Evolutionary conservation across 2,113 vertebrate genomes (phyloP).

Genomic region (Cynocephalus volans): DNA sequence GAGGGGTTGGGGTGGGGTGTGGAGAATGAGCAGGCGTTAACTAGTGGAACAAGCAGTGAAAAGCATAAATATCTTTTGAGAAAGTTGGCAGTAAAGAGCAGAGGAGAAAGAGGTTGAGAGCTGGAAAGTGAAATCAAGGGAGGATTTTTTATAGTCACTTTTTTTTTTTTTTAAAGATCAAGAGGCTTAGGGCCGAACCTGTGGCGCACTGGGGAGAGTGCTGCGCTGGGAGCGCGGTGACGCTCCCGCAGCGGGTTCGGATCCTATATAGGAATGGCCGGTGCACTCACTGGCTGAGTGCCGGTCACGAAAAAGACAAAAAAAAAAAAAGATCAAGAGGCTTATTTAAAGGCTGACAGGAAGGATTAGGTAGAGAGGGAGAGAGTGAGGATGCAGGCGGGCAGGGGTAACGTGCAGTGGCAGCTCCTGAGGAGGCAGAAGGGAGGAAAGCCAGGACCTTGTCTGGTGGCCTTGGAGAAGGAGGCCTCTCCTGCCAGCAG

Average conservation of each 20-base stretch:
- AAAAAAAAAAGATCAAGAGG: background rate
- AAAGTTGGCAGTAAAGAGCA: background rate
- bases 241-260: no score
- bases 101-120: background rate
- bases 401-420: background rate
- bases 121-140: background rate
- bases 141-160: constrained; percentile 44
- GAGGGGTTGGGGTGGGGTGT: background rate
- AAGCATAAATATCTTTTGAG: background rate
- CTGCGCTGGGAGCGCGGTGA: no score
- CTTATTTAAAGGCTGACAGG: constrained; percentile 39
- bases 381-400: background rate
- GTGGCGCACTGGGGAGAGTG: no score
- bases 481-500: accelerated
- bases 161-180: background rate
- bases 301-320: no score
- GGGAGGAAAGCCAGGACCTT: background rate
- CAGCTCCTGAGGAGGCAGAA: background rate
- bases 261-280: no score
- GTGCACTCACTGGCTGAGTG: no score
- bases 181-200: no score
- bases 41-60: background rate
- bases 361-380: background rate
- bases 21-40: background rate
- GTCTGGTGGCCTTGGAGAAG: background rate